Conservation (phyloP, 1,140 invertebrate genomes). For the Ips typographus region DNA sequence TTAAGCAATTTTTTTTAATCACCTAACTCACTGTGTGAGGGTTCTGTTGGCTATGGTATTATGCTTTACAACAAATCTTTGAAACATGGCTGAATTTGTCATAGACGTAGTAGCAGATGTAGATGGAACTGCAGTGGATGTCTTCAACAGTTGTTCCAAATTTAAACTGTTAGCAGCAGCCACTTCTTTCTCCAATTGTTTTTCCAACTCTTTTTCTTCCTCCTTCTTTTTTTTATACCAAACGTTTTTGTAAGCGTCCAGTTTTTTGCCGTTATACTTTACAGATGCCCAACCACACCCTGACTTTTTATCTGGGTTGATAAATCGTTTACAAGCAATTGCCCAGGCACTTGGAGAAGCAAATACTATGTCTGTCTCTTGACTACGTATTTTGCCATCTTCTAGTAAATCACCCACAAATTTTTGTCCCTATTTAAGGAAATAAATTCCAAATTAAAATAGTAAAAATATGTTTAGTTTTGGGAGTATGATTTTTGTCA, state of each 20-base stretch:
- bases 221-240: conserved; percentile 76
- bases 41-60: conserved; percentile 69
- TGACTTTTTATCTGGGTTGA: conserved; percentile 88
- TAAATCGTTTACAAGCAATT: conserved; percentile 85
- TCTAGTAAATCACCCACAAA: conserved; percentile 83
- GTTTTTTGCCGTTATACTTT: conserved; percentile 80
- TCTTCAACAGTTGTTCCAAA: conserved; percentile 53
- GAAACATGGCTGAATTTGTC: conserved; percentile 51
- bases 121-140: conserved; percentile 25
- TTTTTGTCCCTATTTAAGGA: conserved; percentile 69
- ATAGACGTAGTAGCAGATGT: conserved; percentile 16
- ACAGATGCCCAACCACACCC: conserved; percentile 89
- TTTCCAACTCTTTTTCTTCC: conserved; percentile 56
- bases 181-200: conserved; percentile 37
- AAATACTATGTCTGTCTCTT: conserved; percentile 84
- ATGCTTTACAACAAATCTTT: conserved; percentile 67
- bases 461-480: conserved; percentile 24
- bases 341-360: conserved; percentile 91
- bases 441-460: background rate
- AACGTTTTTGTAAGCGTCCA: conserved; percentile 83
- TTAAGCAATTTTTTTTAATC: background rate
- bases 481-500: too few relatives aligned
- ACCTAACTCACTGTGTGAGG: conserved; percentile 64
- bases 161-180: conserved; percentile 44
- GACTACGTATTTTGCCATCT: conserved; percentile 86